These are phyloP conservation scores for Gymnobelideus leadbeateri DNA, from an alignment of 2,113 vertebrate genomes.

Conservation along the genomic window DNA sequence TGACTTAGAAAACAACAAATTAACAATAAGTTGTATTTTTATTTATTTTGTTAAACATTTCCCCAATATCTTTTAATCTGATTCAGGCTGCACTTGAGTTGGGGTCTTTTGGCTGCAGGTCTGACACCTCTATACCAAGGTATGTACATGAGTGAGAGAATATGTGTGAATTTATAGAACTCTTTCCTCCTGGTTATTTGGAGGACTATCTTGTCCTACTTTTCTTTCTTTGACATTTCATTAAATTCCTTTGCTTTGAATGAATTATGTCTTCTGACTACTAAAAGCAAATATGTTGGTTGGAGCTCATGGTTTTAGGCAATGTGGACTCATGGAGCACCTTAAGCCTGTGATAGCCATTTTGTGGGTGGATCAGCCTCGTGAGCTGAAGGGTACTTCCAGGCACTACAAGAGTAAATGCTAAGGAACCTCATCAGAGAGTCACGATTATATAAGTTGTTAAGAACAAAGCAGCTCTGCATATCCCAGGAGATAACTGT, in stretches of 20 bases:
- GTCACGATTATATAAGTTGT: neutral
- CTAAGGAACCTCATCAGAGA: neutral
- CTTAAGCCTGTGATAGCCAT: neutral
- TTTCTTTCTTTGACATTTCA: neutral
- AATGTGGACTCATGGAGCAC: neutral
- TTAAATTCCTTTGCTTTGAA: neutral
- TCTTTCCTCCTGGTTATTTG: neutral
- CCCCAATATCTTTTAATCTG: neutral
- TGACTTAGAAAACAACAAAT: neutral
- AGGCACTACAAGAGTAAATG: neutral
- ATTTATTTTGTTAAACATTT: neutral
- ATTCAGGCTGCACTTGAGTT: neutral
- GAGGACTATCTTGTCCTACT: neutral
- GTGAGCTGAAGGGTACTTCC: neutral
- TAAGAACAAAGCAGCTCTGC: neutral
- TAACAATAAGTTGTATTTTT: neutral
- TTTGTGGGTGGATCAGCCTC: neutral
- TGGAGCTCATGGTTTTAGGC: neutral
- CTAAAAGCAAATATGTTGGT: neutral
- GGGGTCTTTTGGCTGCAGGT: neutral
- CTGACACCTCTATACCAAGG: neutral
- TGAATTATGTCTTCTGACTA: neutral
- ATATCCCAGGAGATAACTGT: neutral
- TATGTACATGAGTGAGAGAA: neutral
- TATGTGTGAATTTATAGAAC: neutral